Base-by-base conservation (phyloP, 2,797 vertebrate species). In the Babyrousa celebensis region DNA sequence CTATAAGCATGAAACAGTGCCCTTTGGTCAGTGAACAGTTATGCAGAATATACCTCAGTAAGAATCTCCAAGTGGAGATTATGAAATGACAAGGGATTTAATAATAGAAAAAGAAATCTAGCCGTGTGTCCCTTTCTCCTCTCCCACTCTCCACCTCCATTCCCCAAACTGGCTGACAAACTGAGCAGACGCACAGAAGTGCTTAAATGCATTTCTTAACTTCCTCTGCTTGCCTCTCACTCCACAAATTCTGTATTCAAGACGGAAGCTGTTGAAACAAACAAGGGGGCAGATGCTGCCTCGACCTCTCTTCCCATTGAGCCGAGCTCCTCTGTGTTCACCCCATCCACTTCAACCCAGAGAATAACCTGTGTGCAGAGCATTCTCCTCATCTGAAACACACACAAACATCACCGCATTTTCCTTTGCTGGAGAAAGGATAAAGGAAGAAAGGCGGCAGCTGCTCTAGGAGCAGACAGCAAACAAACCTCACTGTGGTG, bases 361-460 rank as follows among this genome's bases (percentile, higher is more conserved):
- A 96, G 96, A 95, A 95, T 89, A 85, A 95, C 89, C 95, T 89
- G 85, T 79, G 56, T 87, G 93, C 78, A 98, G 97, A 77, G 78
- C 77, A 58, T 96, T 96, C 83, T 93, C 97, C 88, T 74, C 95
- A 68, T 85, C 86, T 77, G 91, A 97, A 90, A 91, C 96, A 97
- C 54, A 67, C 94, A 97, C 93, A 97, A 96, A 96, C 96, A 98
- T 86, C 93, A 74, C 96, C 96, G 79, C 87, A 9, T 93, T 91
- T 91, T 95, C 96, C 92, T 97, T 98, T 95, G 87, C 97, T 97
- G 91, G 85, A 96, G 96, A 60, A 97, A 97, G 96, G 75, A 97
- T 96, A 84, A 97, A 98, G 95, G 97, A 98, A 98, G 96, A 98
- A 98, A 97, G 89, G 96, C 97, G 25, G 96, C 97, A 98, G 96